Conservation (phyloP, 2,797 vertebrate genomes). For the Hoplostethus mediterraneus region DNA sequence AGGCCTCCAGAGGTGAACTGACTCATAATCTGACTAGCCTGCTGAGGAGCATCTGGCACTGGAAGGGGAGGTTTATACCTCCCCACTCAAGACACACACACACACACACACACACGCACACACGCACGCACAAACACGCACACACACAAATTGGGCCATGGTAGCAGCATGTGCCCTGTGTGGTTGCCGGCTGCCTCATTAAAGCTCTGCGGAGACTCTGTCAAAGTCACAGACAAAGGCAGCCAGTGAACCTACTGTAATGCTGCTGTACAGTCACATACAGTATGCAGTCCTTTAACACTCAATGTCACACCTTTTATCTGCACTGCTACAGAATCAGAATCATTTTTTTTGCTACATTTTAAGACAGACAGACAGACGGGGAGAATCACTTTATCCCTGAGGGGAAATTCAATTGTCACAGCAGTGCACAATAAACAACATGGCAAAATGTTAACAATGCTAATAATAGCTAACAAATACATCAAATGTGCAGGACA, state of each 20-base stretch:
- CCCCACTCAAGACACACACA: neutral
- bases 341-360: too few species aligned
- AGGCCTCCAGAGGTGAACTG: too few species aligned
- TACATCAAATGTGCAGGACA: too few species aligned
- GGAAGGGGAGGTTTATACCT: neutral
- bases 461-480: too few species aligned
- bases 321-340: too few species aligned
- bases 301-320: too few species aligned
- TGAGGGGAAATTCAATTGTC: too few species aligned
- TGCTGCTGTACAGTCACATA: neutral
- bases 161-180: conserved; percentile 49
- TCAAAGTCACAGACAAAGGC: conserved; percentile 65
- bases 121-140: neutral
- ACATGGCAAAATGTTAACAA: too few species aligned
- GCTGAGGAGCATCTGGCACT: neutral
- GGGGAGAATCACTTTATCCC: too few species aligned
- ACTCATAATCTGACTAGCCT: neutral
- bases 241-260: conserved; percentile 6
- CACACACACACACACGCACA: too few species aligned
- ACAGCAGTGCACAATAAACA: too few species aligned
- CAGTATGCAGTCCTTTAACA: neutral
- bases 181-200: conserved; percentile 50
- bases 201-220: conserved; percentile 44
- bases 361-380: too few species aligned
- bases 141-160: conserved; percentile 51